Conservation (phyloP, 2,888 invertebrate genomes). For the Chirona hameri region DNA sequence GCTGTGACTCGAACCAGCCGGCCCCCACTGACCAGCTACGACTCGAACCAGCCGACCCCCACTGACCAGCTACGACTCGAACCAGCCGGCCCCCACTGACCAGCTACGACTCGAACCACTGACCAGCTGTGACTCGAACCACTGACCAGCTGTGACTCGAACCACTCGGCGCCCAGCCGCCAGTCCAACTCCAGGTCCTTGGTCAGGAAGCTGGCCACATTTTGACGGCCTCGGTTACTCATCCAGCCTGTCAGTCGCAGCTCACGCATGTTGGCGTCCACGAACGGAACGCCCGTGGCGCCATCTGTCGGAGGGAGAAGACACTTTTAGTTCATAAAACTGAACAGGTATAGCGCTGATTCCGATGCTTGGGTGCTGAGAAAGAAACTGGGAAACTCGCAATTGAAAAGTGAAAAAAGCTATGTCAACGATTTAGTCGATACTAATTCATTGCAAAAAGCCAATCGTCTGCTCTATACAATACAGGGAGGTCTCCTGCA, state of each 20-base stretch:
- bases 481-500: too few relatives aligned
- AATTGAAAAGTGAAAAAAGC: too few relatives aligned
- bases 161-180: slow-evolving; percentile 49
- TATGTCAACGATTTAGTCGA: too few relatives aligned
- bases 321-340: not conserved
- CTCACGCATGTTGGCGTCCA: slow-evolving; percentile 50
- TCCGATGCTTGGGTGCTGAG: not conserved
- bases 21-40: too few relatives aligned
- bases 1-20: too few relatives aligned
- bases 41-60: too few relatives aligned
- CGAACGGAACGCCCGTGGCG: slow-evolving; percentile 48
- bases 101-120: not conserved
- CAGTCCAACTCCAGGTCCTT: slow-evolving; percentile 48
- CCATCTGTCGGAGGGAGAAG: slow-evolving; percentile 42
- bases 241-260: slow-evolving; percentile 46
- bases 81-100: too few relatives aligned
- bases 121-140: not conserved
- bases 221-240: slow-evolving; percentile 49
- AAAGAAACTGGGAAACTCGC: too few relatives aligned
- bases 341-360: not conserved
- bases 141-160: slow-evolving; percentile 41
- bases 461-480: too few relatives aligned
- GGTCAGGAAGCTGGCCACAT: slow-evolving; percentile 48
- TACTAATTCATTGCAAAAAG: too few relatives aligned
- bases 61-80: not conserved